Percentiles rank a stretch among this genome's conserved stretches.
Conservation (phyloP, 1,140 invertebrate genomes). For the Cotesia typhae region DNA sequence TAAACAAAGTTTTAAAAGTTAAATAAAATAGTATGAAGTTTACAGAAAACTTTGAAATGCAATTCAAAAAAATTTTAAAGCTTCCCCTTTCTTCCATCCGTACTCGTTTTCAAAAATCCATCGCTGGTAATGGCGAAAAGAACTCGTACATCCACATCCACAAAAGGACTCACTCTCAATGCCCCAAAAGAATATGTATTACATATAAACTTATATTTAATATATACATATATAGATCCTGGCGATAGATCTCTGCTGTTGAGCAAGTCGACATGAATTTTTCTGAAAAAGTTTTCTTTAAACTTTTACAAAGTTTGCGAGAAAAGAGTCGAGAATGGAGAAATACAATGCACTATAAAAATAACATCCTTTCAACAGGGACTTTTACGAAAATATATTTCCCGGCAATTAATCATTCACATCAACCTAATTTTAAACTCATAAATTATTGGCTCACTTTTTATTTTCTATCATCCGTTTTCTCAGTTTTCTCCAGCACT, state of each 20-base stretch:
- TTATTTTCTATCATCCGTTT: not conserved
- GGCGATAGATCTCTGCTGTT: slow-evolving; percentile 14
- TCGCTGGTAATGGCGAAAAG: no score
- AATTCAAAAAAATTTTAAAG: no score
- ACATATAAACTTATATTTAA: slow-evolving; percentile 4
- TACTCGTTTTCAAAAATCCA: no score
- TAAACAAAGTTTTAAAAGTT: no score
- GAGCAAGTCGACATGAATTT: slow-evolving; percentile 14
- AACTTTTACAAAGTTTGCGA: not conserved
- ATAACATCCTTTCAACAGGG: not conserved
- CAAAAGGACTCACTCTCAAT: slow-evolving; percentile 1
- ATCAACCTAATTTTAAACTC: slow-evolving; percentile 5
- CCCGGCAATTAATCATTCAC: not conserved
- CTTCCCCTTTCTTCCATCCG: no score
- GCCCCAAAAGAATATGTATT: not conserved
- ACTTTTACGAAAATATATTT: not conserved
- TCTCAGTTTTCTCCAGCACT: no score
- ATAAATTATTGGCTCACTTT: not conserved
- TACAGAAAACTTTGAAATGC: no score
- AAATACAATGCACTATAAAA: slow-evolving; percentile 6
- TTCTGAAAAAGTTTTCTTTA: slow-evolving; percentile 2
- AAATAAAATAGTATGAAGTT: no score
- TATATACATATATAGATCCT: not conserved
- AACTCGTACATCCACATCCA: no score
- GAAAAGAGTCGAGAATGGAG: not conserved